phyloP scores from a whole-genome alignment of 1,140 invertebrate genomes.

The Drosophila setifemur region DNA sequence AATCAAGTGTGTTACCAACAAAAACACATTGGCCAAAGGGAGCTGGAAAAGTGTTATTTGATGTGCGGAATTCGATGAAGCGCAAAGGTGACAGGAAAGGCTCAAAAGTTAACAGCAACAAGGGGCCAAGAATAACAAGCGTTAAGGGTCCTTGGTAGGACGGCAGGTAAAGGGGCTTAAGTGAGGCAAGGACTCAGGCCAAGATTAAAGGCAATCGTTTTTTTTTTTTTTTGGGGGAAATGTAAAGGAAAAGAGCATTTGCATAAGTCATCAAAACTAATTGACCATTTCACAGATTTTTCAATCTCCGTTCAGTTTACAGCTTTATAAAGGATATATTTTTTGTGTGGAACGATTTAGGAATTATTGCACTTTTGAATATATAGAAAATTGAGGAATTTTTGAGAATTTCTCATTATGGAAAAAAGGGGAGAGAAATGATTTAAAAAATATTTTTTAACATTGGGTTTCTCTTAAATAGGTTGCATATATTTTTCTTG shows the following conservation, averaged over 20 bases:
- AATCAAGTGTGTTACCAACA: conserved; percentile 31
- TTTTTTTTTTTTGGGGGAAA: no score
- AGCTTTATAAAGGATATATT: no score
- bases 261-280: conserved; percentile 7
- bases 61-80: conserved; percentile 68
- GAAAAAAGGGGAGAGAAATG: no score
- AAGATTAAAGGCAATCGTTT: no score
- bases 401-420: no score
- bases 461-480: no score
- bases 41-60: conserved; percentile 55
- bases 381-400: no score
- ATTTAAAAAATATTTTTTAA: no score
- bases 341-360: no score
- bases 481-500: no score
- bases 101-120: conserved; percentile 45
- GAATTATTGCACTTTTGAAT: no score
- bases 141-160: not conserved
- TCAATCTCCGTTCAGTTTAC: no score
- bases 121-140: conserved; percentile 25
- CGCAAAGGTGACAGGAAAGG: conserved; percentile 59
- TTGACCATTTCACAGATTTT: not conserved
- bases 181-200: not conserved
- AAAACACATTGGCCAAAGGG: not conserved
- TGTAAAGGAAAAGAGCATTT: not conserved
- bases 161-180: not conserved